Evolutionary conservation across 2,797 vertebrate genomes (phyloP), one percentile per base, ranked within the genome.

Genomic region (Craterocephalus amniculus): DNA sequence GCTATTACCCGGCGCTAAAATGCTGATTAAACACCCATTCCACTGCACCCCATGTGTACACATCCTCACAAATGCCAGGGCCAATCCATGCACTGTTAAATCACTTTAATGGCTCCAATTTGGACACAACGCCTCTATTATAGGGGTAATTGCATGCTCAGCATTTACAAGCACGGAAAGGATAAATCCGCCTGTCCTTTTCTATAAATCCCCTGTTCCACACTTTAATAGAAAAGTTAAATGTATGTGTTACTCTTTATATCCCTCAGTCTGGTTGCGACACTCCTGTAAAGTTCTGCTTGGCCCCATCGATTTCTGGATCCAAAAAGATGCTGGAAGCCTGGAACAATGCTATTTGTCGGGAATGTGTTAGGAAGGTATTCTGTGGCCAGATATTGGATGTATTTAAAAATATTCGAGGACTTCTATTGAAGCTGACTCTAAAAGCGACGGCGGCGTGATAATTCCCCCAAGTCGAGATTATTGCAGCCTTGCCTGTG

Each of bases 41-140:
- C 89, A 87, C 90, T 90, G 88, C 91, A 94, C 90, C 88, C 90
- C 89, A 83, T 93, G 92, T 94, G 93, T 95, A 95, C 93, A 93
- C 90, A 93, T 93, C 89, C 94, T 93, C 80, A 87, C 93, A 95
- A 95, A 95, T 95, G 94, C 93, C 94, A 95, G 88, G 86, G 83
- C 93, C 93, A 94, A 95, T 95, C 94, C 93, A 92, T 71, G 85
- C 91, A 90, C 92, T 91, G 93, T 94, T 95, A 95, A 95, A 95
- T 95, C 94, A 95, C 93, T 94, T 93, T 94, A 95, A 95, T 94
- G 93, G 93, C 90, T 92, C 92, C 94, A 94, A 95, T 95, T 95
- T 95, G 92, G 93, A 94, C 93, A 95, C 94, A 94, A 95, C 93
- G 83, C 84, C 90, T 94, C 93, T 91, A 94, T 95, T 95, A 94